Conservation (phyloP, 2,888 invertebrate genomes). For the Myopa testacea region DNA sequence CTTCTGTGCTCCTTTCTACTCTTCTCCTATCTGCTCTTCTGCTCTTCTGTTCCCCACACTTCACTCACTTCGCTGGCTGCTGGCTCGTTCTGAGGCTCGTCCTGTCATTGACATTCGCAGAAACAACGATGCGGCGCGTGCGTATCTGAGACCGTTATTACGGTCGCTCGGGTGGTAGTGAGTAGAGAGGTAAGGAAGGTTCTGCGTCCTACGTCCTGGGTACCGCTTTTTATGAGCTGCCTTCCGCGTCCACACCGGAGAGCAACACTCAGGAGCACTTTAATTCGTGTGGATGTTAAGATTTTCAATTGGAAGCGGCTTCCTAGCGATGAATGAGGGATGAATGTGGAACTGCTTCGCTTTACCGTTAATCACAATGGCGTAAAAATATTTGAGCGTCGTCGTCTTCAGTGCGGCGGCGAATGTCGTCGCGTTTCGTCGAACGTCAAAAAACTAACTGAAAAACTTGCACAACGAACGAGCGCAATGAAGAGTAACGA, state of each 20-base stretch:
- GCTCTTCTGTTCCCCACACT: not conserved
- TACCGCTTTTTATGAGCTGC: not conserved
- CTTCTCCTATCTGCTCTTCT: not conserved
- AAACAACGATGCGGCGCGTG: not conserved
- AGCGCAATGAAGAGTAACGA: conserved; percentile 45
- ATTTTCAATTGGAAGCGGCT: not conserved
- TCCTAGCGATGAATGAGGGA: not conserved
- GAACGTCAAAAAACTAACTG: conserved; percentile 58
- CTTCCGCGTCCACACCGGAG: not conserved
- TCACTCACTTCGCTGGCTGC: too few relatives aligned
- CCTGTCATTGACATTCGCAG: too few relatives aligned
- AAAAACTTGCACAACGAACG: conserved; percentile 45
- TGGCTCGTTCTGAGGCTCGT: too few relatives aligned
- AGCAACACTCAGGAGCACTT: not conserved
- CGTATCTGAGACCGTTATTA: not conserved
- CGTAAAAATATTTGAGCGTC: too few relatives aligned
- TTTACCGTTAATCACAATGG: not conserved
- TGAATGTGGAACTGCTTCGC: not conserved
- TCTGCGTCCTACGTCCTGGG: not conserved
- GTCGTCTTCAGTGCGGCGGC: not conserved
- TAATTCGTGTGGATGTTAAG: conserved; percentile 24
- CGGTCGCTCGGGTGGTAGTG: not conserved
- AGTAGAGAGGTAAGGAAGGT: not conserved
- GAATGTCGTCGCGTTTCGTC: conserved; percentile 56
- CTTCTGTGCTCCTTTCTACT: not conserved